Conservation (phyloP, 2,888 invertebrate genomes). For the Apotomis betuletana region DNA sequence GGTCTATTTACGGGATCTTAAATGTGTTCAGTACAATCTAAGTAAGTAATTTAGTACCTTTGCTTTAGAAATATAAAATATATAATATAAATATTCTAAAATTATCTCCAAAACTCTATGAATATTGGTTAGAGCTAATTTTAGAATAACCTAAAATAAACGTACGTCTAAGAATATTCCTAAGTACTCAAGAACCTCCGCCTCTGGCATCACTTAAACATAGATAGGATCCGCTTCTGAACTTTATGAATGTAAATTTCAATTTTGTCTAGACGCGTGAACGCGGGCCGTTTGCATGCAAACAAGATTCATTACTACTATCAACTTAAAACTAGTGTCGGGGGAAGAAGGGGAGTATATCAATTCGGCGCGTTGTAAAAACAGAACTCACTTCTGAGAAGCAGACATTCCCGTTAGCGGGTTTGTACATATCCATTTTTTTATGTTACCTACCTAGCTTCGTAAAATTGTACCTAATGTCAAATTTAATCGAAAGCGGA, state of each 20-base stretch:
- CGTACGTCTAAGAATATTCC: background rate
- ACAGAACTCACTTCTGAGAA: conserved; percentile 5
- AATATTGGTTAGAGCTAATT: too few species aligned
- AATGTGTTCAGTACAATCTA: too few species aligned
- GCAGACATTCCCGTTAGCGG: too few species aligned
- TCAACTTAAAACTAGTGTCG: conserved; percentile 48
- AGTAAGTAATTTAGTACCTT: background rate
- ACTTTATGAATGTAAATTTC: conserved; percentile 69
- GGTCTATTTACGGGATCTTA: too few species aligned
- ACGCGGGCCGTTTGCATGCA: conserved; percentile 65
- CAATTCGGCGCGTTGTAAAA: conserved; percentile 1
- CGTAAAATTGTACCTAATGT: too few species aligned
- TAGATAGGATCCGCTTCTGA: conserved; percentile 49
- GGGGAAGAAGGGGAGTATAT: conserved; percentile 30
- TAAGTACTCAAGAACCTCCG: conserved; percentile 19
- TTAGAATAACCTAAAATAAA: too few species aligned
- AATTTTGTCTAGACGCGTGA: conserved; percentile 74
- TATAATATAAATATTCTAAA: background rate
- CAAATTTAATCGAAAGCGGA: too few species aligned
- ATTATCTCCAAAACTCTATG: background rate
- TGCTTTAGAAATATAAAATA: too few species aligned
- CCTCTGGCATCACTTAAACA: conserved; percentile 30
- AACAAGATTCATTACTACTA: conserved; percentile 69
- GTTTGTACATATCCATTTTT: too few species aligned
- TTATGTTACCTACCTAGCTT: too few species aligned